Evolutionary conservation across 2,797 vertebrate genomes (phyloP), one percentile per base, ranked within the genome.

Genomic region (Tokudaia tokunoshimensis): DNA sequence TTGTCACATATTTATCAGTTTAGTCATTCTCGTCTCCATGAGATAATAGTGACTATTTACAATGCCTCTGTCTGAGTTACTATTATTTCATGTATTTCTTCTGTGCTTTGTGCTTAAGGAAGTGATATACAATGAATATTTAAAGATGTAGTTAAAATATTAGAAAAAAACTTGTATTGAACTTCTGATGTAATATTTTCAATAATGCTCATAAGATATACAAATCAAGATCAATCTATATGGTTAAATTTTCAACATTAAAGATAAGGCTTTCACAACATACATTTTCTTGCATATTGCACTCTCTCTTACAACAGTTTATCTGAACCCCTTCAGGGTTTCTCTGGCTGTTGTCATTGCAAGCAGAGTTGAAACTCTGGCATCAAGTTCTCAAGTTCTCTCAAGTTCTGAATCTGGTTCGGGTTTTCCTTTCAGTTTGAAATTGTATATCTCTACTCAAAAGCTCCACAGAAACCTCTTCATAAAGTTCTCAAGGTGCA

Each of bases 11-110:
- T 86, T 91, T 94, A 89, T 34, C 24, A 85, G 8, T 80, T 2
- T 4, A 80, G 52, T 76, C 63, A 92, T 86, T 95, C 47, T 78
- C 94, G 65, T 31, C 6, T 44, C 75, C n/a, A 74, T 90, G 50
- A 93, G 52, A 94, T 84, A 97, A 95, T 37, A 74, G 13, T 83
- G 44, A 89, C 90, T 94, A 74, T 29, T 96, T 34, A 83, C 94
- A 93, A 82, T 89, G 26, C 90, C 94, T 96, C 90, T 20, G 7
- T 80, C 52, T 91, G 75, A 96, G 88, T 90, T n/a, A 85, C 26
- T 79, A 50, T 87, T 47, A 91, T 70, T 86, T 89, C 37, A 61
- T 80, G 1, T 50, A 15, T 59, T 88, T 94, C 50, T 63, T 87
- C 9, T 55, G 29, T 72, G 52, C 6, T 47, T 5, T 47, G 0